phyloP scores from a whole-genome alignment of 2,888 invertebrate species.

The Drosophila neotestacea region DNA sequence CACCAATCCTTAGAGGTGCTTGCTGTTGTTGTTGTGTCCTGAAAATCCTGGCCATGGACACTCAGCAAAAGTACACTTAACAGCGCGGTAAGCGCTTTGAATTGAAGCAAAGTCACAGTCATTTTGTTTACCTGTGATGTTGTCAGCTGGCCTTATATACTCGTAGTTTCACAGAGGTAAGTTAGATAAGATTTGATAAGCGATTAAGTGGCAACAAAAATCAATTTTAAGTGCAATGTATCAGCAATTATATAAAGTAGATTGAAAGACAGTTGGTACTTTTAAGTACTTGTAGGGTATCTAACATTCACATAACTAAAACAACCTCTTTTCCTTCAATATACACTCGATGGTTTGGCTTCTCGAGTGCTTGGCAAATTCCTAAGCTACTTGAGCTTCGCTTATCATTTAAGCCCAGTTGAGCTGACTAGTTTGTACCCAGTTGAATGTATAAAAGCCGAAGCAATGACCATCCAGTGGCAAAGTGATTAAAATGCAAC shows the following conservation, averaged over 20 bases:
- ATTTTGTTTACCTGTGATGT: background rate
- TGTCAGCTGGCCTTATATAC: constrained; percentile 2
- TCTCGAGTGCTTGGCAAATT: constrained; percentile 46
- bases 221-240: background rate
- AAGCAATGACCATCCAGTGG: background rate
- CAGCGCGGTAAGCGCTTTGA: constrained; percentile 86
- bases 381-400: constrained; percentile 25
- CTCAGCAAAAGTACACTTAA: constrained; percentile 19
- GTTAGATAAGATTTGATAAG: constrained; percentile 26
- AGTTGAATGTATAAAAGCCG: constrained; percentile 31
- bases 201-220: background rate
- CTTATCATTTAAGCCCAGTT: constrained; percentile 57
- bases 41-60: constrained; percentile 32
- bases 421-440: constrained; percentile 7
- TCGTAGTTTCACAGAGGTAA: background rate
- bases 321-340: background rate
- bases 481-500: constrained; percentile 49
- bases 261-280: background rate
- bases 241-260: background rate
- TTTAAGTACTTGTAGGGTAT: constrained; percentile 1
- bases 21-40: constrained; percentile 25
- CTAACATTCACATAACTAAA: background rate
- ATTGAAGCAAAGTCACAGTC: background rate
- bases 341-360: constrained; percentile 9
- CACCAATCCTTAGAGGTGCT: constrained; percentile 90